These are phyloP conservation scores for Camarhynchus parvulus DNA, from an alignment of 2,113 vertebrate genomes.

Conservation along the genomic window DNA sequence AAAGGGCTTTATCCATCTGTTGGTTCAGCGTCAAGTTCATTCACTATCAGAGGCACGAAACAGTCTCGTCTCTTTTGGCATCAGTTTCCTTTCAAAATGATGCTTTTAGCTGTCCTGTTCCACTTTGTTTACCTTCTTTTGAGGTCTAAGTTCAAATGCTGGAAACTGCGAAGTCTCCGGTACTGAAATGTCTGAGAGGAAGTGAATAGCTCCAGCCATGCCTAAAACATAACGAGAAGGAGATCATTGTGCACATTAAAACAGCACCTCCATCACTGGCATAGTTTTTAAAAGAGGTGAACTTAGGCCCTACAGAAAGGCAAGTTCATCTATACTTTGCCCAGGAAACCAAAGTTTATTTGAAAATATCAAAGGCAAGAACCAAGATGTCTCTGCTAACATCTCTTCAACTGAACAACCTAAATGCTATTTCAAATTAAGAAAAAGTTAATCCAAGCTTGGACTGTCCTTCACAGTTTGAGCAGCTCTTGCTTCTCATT, in stretches of 20 bases:
- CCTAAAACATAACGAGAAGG: conserved; percentile 72
- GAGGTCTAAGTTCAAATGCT: conserved; percentile 90
- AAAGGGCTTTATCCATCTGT: not conserved
- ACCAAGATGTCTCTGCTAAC: not conserved
- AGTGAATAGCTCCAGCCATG: conserved; percentile 94
- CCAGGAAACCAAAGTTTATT: not conserved
- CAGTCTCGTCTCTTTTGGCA: conserved; percentile 52
- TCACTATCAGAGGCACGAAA: conserved; percentile 59
- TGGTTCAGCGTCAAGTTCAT: not conserved
- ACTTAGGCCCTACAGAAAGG: not conserved
- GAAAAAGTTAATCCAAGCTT: not conserved
- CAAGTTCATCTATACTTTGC: not conserved
- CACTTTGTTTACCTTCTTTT: conserved; percentile 61
- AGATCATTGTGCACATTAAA: not conserved
- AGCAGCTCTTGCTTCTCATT: not conserved
- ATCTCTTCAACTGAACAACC: not conserved
- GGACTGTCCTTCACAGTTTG: not conserved
- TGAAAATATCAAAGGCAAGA: not conserved
- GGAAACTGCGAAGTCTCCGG: conserved; percentile 91
- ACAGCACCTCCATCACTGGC: not conserved
- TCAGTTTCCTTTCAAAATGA: not conserved
- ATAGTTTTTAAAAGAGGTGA: not conserved
- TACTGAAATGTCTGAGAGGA: conserved; percentile 87
- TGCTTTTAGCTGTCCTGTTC: conserved; percentile 50
- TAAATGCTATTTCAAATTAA: not conserved